phyloP scores from a whole-genome alignment of 2,797 vertebrate genomes.

The Lindbergichthys nudifrons region DNA sequence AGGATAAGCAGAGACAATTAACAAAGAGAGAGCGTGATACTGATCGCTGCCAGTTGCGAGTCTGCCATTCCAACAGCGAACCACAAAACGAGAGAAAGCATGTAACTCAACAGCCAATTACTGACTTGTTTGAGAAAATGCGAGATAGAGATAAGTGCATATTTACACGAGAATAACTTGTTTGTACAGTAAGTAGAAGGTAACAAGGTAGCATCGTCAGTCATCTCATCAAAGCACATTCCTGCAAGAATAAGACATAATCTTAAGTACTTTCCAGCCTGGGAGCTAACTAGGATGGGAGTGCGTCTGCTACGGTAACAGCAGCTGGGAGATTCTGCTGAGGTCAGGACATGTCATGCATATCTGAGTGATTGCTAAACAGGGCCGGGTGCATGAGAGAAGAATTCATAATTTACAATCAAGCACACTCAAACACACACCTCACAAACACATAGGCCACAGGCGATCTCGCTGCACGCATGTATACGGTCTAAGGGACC shows the following conservation, averaged over 20 bases:
- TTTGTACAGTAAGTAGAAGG: conserved; percentile 65
- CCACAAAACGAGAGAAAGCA: conserved; percentile 72
- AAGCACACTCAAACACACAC: conserved; percentile 67
- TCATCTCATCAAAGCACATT: conserved; percentile 65
- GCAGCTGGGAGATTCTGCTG: conserved; percentile 74
- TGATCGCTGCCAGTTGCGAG: conserved; percentile 57
- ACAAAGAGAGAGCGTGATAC: conserved; percentile 63
- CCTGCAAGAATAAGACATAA: conserved; percentile 58
- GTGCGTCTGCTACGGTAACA: conserved; percentile 47
- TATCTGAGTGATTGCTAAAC: conserved; percentile 81
- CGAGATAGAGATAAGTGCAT: conserved; percentile 46
- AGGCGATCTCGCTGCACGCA: conserved; percentile 71
- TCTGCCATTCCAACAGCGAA: conserved; percentile 61
- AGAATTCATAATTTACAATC: conserved; percentile 79
- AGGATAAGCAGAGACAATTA: conserved; percentile 64
- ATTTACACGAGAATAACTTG: conserved; percentile 62
- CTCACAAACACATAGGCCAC: conserved; percentile 75
- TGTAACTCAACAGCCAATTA: conserved; percentile 72
- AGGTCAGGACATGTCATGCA: conserved; percentile 78
- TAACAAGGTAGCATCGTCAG: conserved; percentile 67
- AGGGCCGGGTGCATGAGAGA: conserved; percentile 68
- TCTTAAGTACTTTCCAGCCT: conserved; percentile 62
- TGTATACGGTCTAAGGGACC: conserved; percentile 73
- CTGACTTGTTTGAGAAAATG: conserved; percentile 59
- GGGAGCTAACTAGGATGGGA: conserved; percentile 60